Evolutionary conservation across 2,888 invertebrate genomes (phyloP).

Genomic region (Latheticus oryzae): DNA sequence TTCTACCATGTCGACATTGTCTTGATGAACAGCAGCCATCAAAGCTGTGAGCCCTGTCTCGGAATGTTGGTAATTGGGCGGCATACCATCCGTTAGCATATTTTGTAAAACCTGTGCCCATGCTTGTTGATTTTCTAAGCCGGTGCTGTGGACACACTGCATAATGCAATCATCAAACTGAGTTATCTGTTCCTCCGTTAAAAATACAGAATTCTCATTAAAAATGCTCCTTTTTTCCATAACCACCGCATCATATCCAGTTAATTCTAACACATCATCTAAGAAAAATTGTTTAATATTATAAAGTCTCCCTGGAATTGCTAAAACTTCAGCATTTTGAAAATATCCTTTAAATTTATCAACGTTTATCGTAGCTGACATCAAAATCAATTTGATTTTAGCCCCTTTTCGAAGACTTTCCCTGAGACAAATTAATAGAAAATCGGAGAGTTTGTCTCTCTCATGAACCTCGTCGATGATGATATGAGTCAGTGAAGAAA

Average conservation of each 20-base stretch:
- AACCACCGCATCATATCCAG: slow-evolving; percentile 67
- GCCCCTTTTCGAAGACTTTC: slow-evolving; percentile 78
- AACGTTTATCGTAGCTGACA: slow-evolving; percentile 95
- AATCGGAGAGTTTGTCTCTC: slow-evolving; percentile 92
- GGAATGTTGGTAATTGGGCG: slow-evolving; percentile 78
- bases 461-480: slow-evolving; percentile 97
- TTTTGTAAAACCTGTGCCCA: slow-evolving; percentile 73
- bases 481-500: slow-evolving; percentile 82
- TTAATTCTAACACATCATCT: slow-evolving; percentile 80
- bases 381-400: slow-evolving; percentile 84
- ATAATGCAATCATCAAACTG: slow-evolving; percentile 32
- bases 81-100: slow-evolving; percentile 81
- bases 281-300: slow-evolving; percentile 82
- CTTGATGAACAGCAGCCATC: slow-evolving; percentile 83
- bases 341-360: slow-evolving; percentile 87
- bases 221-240: slow-evolving; percentile 62
- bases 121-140: slow-evolving; percentile 46
- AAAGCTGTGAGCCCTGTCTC: slow-evolving; percentile 75
- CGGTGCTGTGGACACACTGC: slow-evolving; percentile 34
- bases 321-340: slow-evolving; percentile 79
- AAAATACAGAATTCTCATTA: slow-evolving; percentile 20
- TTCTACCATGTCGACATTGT: slow-evolving; percentile 74
- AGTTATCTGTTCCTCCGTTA: slow-evolving; percentile 8
- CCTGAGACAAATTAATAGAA: slow-evolving; percentile 86
- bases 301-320: slow-evolving; percentile 80